phyloP scores from a whole-genome alignment of 2,113 vertebrate species.

The Fregata magnificens region DNA sequence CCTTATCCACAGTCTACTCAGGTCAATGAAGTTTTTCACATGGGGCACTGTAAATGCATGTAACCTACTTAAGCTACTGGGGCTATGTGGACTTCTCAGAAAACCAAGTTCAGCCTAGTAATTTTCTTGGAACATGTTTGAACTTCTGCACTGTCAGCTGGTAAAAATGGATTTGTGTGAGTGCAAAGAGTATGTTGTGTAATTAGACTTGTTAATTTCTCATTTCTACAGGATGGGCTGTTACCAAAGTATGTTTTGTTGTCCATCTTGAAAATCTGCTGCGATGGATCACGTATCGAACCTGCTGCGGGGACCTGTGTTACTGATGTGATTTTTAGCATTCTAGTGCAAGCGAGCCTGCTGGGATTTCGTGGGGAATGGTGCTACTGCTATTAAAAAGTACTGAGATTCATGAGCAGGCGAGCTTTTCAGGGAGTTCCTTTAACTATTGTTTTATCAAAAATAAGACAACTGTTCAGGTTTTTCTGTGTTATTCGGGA shows the following conservation, averaged over 20 bases:
- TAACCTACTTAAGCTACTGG: neutral
- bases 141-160: neutral
- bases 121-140: neutral
- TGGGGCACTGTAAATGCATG: neutral
- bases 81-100: neutral
- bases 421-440: neutral
- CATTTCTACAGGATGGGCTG: neutral
- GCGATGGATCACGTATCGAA: neutral
- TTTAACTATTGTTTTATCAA: neutral
- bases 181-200: neutral
- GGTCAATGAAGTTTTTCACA: neutral
- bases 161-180: neutral
- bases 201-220: neutral
- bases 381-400: neutral
- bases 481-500: neutral
- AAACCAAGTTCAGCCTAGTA: neutral
- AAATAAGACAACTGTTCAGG: neutral
- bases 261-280: neutral
- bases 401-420: neutral
- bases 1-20: neutral
- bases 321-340: neutral
- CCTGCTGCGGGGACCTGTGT: neutral
- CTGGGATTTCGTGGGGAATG: neutral
- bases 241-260: neutral
- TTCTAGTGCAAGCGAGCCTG: neutral